These are phyloP conservation scores for Kryptolebias ocellatus DNA, from an alignment of 2,797 vertebrate species.

Conservation along the genomic window DNA sequence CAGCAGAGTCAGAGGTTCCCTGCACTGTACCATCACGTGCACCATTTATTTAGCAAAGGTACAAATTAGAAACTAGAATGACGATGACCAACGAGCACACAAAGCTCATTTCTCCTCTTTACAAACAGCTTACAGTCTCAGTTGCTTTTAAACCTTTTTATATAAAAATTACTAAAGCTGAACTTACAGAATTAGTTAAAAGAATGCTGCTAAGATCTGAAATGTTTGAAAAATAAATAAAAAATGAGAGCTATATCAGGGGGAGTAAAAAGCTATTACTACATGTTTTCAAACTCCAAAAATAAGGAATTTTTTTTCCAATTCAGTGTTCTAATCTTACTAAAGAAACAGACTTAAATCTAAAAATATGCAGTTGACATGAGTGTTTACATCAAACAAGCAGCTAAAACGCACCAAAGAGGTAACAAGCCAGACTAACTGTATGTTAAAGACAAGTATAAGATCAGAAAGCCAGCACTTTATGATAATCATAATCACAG, in stretches of 20 bases:
- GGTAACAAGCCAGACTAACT: slow-evolving; percentile 23
- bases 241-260: background rate
- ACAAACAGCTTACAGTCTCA: background rate
- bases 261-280: background rate
- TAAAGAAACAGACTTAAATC: rapidly evolving
- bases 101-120: background rate
- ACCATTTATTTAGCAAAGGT: slow-evolving; percentile 6
- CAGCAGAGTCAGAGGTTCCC: slow-evolving; percentile 39
- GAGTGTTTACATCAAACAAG: background rate
- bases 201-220: background rate
- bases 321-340: no score
- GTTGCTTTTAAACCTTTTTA: background rate
- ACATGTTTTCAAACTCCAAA: background rate
- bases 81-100: slow-evolving; percentile 1
- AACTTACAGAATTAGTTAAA: background rate
- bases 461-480: background rate
- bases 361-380: no score
- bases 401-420: slow-evolving; percentile 2
- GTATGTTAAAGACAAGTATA: slow-evolving; percentile 21
- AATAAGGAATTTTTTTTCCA: background rate
- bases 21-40: slow-evolving; percentile 11
- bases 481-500: slow-evolving; percentile 30
- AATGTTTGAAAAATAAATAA: no score
- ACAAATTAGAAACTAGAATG: slow-evolving; percentile 30
- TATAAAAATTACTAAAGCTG: background rate